Percentiles rank a stretch among this genome's conserved stretches.
Evolutionary conservation across 2,888 invertebrate species (phyloP).

Genomic region (Megamerina dolium): DNA sequence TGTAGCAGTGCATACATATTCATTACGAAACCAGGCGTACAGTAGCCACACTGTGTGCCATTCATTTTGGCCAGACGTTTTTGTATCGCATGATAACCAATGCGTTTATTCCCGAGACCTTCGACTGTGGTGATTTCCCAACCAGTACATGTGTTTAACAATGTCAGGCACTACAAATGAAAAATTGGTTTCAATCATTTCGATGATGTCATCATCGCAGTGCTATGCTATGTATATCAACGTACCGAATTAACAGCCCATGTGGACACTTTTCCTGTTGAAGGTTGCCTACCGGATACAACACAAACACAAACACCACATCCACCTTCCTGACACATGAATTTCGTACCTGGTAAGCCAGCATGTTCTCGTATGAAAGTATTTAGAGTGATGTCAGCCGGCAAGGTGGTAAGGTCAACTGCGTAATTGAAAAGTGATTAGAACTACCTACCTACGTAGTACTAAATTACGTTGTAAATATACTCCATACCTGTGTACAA

Average conservation of each 20-base stretch:
- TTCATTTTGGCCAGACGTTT: constrained; percentile 58
- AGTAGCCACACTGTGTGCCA: constrained; percentile 70
- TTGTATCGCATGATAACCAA: constrained; percentile 67
- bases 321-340: constrained; percentile 64
- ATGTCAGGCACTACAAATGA: constrained; percentile 58
- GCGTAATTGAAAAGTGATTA: background rate
- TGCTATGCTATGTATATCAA: background rate
- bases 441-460: background rate
- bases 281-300: constrained; percentile 38
- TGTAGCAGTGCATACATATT: constrained; percentile 59
- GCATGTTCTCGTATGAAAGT: constrained; percentile 56
- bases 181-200: too few relatives aligned
- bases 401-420: constrained; percentile 40
- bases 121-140: constrained; percentile 68
- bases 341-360: constrained; percentile 58
- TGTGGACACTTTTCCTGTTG: constrained; percentile 49
- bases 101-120: constrained; percentile 60
- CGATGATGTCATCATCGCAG: background rate
- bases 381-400: constrained; percentile 53
- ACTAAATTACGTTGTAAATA: too few relatives aligned
- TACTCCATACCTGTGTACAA: constrained; percentile 32
- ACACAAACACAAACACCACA: constrained; percentile 59
- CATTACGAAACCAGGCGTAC: constrained; percentile 74
- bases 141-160: constrained; percentile 58
- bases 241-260: constrained; percentile 63